Evolutionary conservation across 2,888 invertebrate species (phyloP), one percentile per base, ranked within the genome.

Genomic region (Epinotia nisella): DNA sequence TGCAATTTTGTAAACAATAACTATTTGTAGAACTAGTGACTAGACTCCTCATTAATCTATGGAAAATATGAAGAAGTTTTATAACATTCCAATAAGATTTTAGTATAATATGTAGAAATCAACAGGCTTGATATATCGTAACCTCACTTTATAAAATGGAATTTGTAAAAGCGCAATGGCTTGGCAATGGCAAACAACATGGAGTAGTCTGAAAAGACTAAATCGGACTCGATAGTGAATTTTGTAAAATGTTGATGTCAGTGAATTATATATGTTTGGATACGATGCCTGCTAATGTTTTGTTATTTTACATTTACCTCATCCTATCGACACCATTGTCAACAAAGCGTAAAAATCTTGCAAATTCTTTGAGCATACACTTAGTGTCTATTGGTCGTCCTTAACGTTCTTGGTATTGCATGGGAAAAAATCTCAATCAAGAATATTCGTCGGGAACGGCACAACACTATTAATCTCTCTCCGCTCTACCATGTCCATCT

Each of bases 61-160:
- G 68, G 13, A 73, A 69, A 64, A 15, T 59, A 58, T 64, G 69
- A 64, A 64, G 55, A 64, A 51, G 62, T 56, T 51, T 61, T 58
- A 45, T 61, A 58, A 73, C 73, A 73, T 73, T 73, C 73, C 73
- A 73, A 69, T 73, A 73, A 69, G 51, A 55, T 15, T 49, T 39
- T 66, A 71, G 64, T 19, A 17, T 73, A 65, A 62, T 62, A 55
- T 59, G 41, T 58, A 69, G 53, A 45, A 64, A 51, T 71, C 49
- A 65, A 39, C 62, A 51, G 67, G 62, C 56, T 73, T 73, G 56
- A 62, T 72, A 55, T 53, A 21, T 51, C 15, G n/a, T 67, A 61
- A 56, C 41, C 49, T 61, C 24, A 61, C 58, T 49, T 17, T 45
- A 61, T n/a, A 49, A 49, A 68, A 68, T 62, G 35, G 3, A 41